phyloP scores from a whole-genome alignment of 2,113 vertebrate genomes.

The Alaudala cheleensis region DNA sequence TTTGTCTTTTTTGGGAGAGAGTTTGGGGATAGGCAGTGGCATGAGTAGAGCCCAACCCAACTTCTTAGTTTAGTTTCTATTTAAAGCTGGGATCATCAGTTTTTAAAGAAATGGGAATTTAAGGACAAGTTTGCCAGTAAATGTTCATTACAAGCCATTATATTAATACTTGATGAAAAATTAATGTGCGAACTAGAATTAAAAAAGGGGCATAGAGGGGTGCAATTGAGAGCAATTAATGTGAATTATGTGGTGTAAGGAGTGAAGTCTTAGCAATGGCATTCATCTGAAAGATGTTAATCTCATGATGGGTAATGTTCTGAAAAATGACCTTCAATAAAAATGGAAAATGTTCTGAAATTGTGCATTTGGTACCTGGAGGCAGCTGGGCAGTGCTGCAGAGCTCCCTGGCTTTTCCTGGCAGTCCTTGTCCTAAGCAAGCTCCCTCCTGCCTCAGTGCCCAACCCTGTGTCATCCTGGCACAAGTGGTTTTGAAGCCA shows the following conservation, averaged over 20 bases:
- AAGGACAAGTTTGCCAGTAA: background rate
- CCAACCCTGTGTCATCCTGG: background rate
- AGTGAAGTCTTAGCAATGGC: background rate
- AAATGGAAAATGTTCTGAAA: background rate
- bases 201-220: background rate
- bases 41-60: background rate
- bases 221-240: background rate
- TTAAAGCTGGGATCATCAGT: background rate
- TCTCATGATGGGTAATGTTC: background rate
- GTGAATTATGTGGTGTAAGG: background rate
- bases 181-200: background rate
- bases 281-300: background rate
- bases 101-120: background rate
- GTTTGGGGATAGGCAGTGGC: background rate
- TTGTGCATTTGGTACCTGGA: background rate
- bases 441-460: background rate
- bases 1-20: background rate
- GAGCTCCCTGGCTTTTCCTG: background rate
- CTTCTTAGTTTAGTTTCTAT: background rate
- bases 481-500: background rate
- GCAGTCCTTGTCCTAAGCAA: background rate
- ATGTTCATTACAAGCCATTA: background rate
- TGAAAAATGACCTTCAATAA: background rate
- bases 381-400: accelerated
- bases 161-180: background rate